Base-by-base conservation (phyloP, 2,797 vertebrate species). In the Tamandua tetradactyla region DNA sequence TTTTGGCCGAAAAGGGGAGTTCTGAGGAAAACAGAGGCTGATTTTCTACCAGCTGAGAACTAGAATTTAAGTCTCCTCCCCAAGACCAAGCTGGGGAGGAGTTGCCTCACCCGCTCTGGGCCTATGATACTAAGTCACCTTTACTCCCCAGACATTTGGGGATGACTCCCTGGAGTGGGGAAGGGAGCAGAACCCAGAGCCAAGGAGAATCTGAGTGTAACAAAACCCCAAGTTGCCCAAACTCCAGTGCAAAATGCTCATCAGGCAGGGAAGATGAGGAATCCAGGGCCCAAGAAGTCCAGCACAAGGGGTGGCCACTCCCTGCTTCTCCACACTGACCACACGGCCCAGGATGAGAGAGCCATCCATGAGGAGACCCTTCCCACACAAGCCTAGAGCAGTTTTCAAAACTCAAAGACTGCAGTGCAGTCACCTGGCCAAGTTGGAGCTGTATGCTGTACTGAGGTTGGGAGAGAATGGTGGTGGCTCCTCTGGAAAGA, bases 391-490 rank as follows among this genome's bases (percentile, higher is more conserved):
- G 61, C 1, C 52, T 66, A 37, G 42, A 66, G 78, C 2, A 1
- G 59, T 7, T 7, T 55, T 37, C 12, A 3, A 42, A 75, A 71
- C 7, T 44, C 52, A 61, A 20, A 52, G 25, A 55, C 35, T 71
- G 22, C 71, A 52, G 49, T 75, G 23, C 18, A 3, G 10, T 11
- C 22, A 7, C 2, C 64, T 5, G 15, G 59, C 52, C 72, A 8
- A 3, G 37, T 42, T 0, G 0, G 59, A 59, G 68, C 0, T 18
- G 14, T 14, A 23, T 0, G 32, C 18, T 10, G 0, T 61, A 4
- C 8, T 20, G 4, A n/a, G 71, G 22, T 32, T 1, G 11, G 13
- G 3, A 10, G 23, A 78, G 22, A n/a, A 4, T 7, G 32, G 40
- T 0, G 0, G 35, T 17, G 13, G 37, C 18, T 20, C 32, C 40